Percentiles rank a stretch among this genome's conserved stretches.
Conservation (phyloP, 1,140 invertebrate genomes). For the Lepidostoma basale region DNA sequence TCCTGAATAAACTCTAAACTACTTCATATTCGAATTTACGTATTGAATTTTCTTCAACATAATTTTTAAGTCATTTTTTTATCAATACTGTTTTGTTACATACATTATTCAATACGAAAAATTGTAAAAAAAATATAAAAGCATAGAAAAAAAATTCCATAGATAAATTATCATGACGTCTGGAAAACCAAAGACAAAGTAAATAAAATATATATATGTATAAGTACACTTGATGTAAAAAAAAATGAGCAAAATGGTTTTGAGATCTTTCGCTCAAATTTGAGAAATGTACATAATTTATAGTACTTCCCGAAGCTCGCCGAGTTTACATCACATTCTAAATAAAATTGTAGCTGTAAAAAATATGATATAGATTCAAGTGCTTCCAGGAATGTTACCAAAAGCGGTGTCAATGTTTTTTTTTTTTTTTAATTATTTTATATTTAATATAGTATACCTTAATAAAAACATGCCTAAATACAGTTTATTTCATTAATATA, state of each 20-base stretch:
- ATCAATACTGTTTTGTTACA: not conserved
- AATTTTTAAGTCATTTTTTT: not conserved
- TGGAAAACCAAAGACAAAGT: not conserved
- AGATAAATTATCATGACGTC: not conserved
- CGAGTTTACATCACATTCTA: no score
- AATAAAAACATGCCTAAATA: not conserved
- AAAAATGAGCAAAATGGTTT: not conserved
- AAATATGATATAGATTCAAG: no score
- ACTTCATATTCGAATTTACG: not conserved
- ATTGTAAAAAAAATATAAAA: not conserved
- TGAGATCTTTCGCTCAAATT: slow-evolving; percentile 5
- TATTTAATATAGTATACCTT: not conserved
- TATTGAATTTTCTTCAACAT: not conserved
- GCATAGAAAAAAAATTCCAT: not conserved
- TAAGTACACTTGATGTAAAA: not conserved
- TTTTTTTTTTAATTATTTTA: not conserved
- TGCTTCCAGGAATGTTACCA: no score
- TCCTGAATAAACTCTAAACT: not conserved
- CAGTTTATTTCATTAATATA: not conserved
- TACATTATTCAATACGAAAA: not conserved
- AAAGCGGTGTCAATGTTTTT: no score
- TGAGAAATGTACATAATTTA: no score
- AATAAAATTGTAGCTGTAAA: no score
- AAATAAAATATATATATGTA: not conserved
- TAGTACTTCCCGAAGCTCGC: no score